phyloP scores from a whole-genome alignment of 2,797 vertebrate species.

The Xyrichtys novacula region DNA sequence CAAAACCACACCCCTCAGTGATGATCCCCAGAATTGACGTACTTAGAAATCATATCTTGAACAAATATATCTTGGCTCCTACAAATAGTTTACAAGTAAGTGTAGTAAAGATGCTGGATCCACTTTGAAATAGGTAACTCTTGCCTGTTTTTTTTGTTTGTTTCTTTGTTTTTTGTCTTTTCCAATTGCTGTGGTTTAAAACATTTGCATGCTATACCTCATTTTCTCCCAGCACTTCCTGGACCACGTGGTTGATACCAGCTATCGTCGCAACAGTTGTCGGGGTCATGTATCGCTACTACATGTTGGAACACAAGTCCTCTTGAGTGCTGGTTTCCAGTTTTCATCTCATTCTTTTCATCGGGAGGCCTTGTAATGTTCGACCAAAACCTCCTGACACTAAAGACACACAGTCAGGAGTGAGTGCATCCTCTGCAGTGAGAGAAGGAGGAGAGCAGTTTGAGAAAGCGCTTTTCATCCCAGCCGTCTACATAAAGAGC shows the following conservation, averaged over 20 bases:
- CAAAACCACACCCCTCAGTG: too few species aligned
- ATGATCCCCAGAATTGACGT: too few species aligned
- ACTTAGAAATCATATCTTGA: too few species aligned
- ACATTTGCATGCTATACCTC: not conserved
- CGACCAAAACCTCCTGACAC: conserved; percentile 69
- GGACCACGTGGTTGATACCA: conserved; percentile 92
- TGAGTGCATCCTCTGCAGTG: conserved; percentile 39
- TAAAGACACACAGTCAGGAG: conserved; percentile 39
- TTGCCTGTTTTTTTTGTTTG: too few species aligned
- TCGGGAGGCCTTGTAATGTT: conserved; percentile 80
- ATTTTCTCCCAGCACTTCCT: conserved; percentile 79
- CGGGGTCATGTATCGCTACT: conserved; percentile 92
- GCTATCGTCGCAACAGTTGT: conserved; percentile 84
- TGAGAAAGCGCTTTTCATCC: conserved; percentile 44
- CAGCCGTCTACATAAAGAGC: conserved; percentile 34
- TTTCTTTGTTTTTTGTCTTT: not conserved
- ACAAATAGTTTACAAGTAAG: too few species aligned
- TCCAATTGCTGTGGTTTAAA: not conserved
- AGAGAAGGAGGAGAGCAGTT: conserved; percentile 43
- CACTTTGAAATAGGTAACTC: too few species aligned
- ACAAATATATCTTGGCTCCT: too few species aligned
- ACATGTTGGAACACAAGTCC: conserved; percentile 87
- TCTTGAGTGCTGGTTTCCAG: conserved; percentile 73
- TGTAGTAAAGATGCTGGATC: too few species aligned
- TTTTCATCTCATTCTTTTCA: conserved; percentile 56